Evolutionary conservation across 1,140 invertebrate species (phyloP).

Genomic region (Callitettix versicolor): DNA sequence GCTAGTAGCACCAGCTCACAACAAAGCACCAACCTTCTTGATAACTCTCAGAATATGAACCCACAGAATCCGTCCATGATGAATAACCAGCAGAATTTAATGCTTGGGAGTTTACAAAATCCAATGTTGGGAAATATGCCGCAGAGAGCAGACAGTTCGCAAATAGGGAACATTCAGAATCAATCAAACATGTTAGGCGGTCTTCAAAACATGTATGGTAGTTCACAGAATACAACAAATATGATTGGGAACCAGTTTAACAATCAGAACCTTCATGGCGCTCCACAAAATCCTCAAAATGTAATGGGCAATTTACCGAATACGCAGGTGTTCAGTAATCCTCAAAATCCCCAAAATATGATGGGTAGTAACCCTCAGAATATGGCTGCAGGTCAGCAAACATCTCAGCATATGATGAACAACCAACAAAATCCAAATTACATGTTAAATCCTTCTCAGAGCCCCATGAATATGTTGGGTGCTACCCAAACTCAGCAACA

Average conservation of each 20-base stretch:
- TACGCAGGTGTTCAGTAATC: background rate
- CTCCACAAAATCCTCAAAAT: conserved; percentile 1
- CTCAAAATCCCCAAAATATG: conserved; percentile 5
- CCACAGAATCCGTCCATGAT: too few relatives aligned
- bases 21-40: background rate
- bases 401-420: background rate
- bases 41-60: background rate
- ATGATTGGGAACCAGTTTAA: background rate
- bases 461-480: too few relatives aligned
- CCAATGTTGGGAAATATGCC: background rate
- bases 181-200: background rate
- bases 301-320: background rate
- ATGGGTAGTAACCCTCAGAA: conserved; percentile 2
- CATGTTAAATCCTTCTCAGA: background rate
- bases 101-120: too few relatives aligned
- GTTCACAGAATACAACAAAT: background rate
- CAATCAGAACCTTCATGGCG: background rate
- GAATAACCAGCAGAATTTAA: too few relatives aligned
- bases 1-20: background rate
- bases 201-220: background rate
- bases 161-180: background rate
- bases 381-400: background rate
- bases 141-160: background rate
- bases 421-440: conserved; percentile 2
- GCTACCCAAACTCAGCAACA: background rate